These are phyloP conservation scores for Bombycilla garrulus DNA, from an alignment of 2,113 vertebrate genomes.

Conservation along the genomic window DNA sequence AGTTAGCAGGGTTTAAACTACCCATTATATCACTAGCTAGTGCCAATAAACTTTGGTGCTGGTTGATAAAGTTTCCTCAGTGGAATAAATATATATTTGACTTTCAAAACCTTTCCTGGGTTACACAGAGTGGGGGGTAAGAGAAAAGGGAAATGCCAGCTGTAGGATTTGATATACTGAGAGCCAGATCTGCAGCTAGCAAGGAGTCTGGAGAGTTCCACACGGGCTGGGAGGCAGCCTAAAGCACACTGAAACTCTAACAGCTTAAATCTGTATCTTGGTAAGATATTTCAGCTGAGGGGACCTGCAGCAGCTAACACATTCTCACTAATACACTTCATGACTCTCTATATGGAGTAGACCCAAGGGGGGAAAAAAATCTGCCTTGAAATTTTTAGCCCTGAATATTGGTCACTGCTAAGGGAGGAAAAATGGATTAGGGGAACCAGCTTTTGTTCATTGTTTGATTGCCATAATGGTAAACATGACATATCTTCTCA, in stretches of 20 bases:
- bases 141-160: constrained; percentile 26
- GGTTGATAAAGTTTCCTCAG: constrained; percentile 78
- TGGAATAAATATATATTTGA: constrained; percentile 78
- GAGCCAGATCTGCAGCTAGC: neutral
- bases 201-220: neutral
- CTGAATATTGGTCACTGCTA: neutral
- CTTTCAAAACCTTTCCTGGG: constrained; percentile 75
- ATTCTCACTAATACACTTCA: neutral
- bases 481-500: neutral
- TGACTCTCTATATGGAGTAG: neutral
- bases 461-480: neutral
- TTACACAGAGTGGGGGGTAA: neutral
- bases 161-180: neutral
- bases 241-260: neutral
- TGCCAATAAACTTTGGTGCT: constrained; percentile 76
- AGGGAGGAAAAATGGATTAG: neutral
- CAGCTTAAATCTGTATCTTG: neutral
- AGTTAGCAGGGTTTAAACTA: constrained; percentile 82
- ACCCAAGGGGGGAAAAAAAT: neutral
- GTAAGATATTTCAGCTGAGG: neutral
- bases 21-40: constrained; percentile 79
- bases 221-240: neutral
- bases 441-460: neutral
- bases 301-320: neutral
- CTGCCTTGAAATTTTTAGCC: neutral